These are phyloP conservation scores for Danionella cerebrum DNA, from an alignment of 2,113 vertebrate species.

Conservation along the genomic window DNA sequence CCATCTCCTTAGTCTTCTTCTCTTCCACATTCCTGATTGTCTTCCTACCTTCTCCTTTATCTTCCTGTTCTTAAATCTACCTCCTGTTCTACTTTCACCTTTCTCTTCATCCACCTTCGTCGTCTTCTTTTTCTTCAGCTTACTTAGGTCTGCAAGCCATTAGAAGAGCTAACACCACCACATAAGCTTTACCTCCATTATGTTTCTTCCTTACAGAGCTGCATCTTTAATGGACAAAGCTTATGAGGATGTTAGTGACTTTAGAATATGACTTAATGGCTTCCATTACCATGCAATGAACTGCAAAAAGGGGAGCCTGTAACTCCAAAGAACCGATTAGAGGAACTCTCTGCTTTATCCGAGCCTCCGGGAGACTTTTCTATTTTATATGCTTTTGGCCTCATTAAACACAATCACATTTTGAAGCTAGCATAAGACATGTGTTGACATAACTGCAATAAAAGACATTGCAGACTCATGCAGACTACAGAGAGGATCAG, in stretches of 20 bases:
- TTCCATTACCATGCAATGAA: slow-evolving; percentile 12
- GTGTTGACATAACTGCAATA: not conserved
- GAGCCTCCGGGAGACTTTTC: not conserved
- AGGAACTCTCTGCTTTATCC: not conserved
- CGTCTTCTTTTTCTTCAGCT: too few species aligned
- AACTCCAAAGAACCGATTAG: not conserved
- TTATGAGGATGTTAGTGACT: not conserved
- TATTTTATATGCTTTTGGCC: slow-evolving; percentile 1
- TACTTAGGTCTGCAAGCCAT: too few species aligned
- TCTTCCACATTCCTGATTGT: too few species aligned
- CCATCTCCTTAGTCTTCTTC: too few species aligned
- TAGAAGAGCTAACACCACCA: too few species aligned
- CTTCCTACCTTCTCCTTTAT: too few species aligned
- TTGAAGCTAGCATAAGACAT: not conserved
- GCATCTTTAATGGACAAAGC: too few species aligned
- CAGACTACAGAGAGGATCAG: not conserved
- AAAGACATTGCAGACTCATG: not conserved
- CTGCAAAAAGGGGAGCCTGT: not conserved
- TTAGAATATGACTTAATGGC: not conserved
- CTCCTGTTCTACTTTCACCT: too few species aligned
- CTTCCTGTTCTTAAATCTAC: too few species aligned
- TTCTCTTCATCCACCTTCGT: too few species aligned
- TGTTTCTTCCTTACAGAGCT: too few species aligned
- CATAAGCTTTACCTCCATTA: too few species aligned
- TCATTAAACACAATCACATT: slow-evolving; percentile 7